Conservation (phyloP, 1,140 invertebrate genomes). For the Aleiodes sp. region DNA sequence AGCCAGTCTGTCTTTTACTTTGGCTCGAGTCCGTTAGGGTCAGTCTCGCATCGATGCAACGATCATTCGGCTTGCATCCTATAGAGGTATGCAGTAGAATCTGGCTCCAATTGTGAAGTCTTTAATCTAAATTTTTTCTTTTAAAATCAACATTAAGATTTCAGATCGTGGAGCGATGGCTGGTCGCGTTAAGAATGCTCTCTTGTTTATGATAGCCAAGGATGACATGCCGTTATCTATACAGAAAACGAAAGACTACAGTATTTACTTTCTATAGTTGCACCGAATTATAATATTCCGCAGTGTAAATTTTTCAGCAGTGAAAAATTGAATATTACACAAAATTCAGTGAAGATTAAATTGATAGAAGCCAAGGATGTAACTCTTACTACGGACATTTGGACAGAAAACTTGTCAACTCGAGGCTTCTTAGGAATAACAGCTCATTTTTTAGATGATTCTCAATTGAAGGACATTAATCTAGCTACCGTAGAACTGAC, state of each 20-base stretch:
- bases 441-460: conserved; percentile 36
- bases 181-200: conserved; percentile 28
- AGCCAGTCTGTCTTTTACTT: no score
- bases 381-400: conserved; percentile 50
- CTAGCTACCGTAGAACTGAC: conserved; percentile 42
- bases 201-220: conserved; percentile 34
- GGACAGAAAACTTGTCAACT: conserved; percentile 41
- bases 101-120: no score
- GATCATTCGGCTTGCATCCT: no score
- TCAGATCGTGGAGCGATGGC: conserved; percentile 29
- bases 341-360: conserved; percentile 50
- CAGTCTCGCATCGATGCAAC: no score
- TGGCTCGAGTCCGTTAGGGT: no score
- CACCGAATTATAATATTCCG: conserved; percentile 55
- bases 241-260: conserved; percentile 59
- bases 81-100: no score
- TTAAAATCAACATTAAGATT: no score
- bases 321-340: conserved; percentile 44
- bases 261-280: conserved; percentile 50
- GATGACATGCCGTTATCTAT: conserved; percentile 49
- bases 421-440: conserved; percentile 46
- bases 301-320: conserved; percentile 45
- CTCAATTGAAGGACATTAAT: conserved; percentile 22
- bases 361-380: conserved; percentile 29
- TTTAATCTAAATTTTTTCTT: no score